Conservation (phyloP, 2,797 vertebrate genomes). For the Peromyscus melanophrys region DNA sequence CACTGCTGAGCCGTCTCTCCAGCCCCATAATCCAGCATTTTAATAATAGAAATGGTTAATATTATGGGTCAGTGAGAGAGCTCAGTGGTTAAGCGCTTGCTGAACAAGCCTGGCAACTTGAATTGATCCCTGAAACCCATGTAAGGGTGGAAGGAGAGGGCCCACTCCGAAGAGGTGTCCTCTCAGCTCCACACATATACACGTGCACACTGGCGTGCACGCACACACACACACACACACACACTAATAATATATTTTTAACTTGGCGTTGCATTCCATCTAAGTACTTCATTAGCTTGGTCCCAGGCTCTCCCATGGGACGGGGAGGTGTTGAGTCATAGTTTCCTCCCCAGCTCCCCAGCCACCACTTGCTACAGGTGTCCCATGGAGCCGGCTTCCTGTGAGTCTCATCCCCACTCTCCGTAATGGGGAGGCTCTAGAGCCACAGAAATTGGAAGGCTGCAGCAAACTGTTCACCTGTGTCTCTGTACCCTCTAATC, state of each 20-base stretch:
- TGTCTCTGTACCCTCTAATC: too few species aligned
- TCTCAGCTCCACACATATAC: background rate
- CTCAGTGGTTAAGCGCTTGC: background rate
- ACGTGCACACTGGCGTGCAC: background rate
- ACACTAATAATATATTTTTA: background rate
- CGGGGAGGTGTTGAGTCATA: background rate
- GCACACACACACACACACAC: background rate
- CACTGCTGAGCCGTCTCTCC: background rate
- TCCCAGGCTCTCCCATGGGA: background rate
- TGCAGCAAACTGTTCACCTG: background rate
- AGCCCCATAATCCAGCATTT: background rate
- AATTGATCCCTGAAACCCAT: background rate
- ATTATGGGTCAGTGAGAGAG: background rate
- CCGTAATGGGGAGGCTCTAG: background rate
- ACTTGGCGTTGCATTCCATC: too few species aligned
- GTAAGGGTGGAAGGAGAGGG: background rate
- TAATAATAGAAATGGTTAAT: background rate
- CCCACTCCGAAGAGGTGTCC: background rate
- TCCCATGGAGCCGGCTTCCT: background rate
- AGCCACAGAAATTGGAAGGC: background rate
- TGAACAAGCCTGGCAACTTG: background rate
- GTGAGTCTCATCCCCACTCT: background rate
- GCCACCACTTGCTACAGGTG: background rate
- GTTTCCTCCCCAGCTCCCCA: background rate
- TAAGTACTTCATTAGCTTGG: background rate